phyloP scores from a whole-genome alignment of 2,888 invertebrate genomes.

The Endotricha flammealis region DNA sequence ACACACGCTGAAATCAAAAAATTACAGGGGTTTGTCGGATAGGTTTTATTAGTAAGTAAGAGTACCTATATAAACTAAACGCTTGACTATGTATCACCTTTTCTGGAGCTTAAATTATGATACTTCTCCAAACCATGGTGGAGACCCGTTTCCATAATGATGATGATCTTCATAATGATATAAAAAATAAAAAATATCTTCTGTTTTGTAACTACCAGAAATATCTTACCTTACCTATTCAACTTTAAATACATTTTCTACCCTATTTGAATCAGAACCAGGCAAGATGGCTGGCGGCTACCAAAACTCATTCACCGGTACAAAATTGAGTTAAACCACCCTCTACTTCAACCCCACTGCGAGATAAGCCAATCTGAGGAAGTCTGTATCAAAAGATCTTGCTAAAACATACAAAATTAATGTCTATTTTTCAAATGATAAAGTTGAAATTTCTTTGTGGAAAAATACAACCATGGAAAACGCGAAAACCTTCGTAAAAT shows the following conservation, averaged over 20 bases:
- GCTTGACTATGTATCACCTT: too few relatives aligned
- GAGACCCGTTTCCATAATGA: too few relatives aligned
- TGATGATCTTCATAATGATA: too few relatives aligned
- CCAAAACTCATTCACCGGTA: constrained; percentile 77
- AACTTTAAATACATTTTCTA: too few relatives aligned
- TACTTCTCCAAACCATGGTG: too few relatives aligned
- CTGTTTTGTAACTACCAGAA: not conserved
- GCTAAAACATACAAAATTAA: constrained; percentile 8
- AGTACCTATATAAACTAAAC: too few relatives aligned
- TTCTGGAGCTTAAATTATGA: too few relatives aligned
- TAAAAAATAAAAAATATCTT: too few relatives aligned
- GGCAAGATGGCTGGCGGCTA: constrained; percentile 70
- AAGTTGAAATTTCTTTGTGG: constrained; percentile 6
- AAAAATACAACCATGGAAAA: constrained; percentile 14
- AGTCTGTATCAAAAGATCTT: constrained; percentile 15
- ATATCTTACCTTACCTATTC: not conserved
- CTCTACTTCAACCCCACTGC: constrained; percentile 46
- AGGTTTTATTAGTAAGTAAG: too few relatives aligned
- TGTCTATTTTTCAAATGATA: not conserved
- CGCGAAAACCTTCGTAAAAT: constrained; percentile 9
- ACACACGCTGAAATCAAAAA: too few relatives aligned
- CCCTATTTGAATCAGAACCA: constrained; percentile 15
- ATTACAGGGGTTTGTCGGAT: too few relatives aligned
- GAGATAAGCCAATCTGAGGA: constrained; percentile 55
- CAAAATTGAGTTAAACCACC: constrained; percentile 67